Conservation (phyloP, 1,140 invertebrate genomes). For the Ectropis grisescens region DNA sequence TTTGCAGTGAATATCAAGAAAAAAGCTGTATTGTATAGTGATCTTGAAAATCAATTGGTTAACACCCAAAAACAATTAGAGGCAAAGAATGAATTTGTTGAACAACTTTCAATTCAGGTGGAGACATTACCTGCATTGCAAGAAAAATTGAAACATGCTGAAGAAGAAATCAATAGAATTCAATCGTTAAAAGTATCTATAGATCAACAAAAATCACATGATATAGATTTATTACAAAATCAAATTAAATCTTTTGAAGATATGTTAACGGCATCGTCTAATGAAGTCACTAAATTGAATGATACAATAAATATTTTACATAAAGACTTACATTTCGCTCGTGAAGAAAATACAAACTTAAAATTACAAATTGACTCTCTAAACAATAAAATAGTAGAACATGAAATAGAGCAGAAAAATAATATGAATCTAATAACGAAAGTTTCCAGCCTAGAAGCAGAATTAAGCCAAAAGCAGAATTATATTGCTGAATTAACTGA, state of each 20-base stretch:
- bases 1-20: conserved; percentile 82
- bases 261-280: conserved; percentile 19
- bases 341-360: conserved; percentile 41
- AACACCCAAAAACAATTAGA: conserved; percentile 51
- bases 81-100: conserved; percentile 38
- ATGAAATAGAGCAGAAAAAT: conserved; percentile 57
- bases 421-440: conserved; percentile 48
- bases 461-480: conserved; percentile 48
- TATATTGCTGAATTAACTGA: conserved; percentile 38
- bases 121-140: conserved; percentile 40
- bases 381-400: conserved; percentile 51
- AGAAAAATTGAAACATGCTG: conserved; percentile 45
- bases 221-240: conserved; percentile 20
- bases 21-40: conserved; percentile 73
- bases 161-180: conserved; percentile 40
- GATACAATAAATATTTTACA: conserved; percentile 23
- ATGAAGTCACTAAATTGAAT: conserved; percentile 28
- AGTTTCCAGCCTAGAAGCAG: conserved; percentile 52
- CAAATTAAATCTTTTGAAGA: conserved; percentile 33
- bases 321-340: conserved; percentile 30
- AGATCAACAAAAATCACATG: conserved; percentile 30
- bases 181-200: conserved; percentile 26
- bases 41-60: conserved; percentile 72
- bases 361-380: conserved; percentile 39
- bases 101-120: conserved; percentile 40